phyloP scores from a whole-genome alignment of 2,888 invertebrate species.

The Exephanes ischioxanthus region DNA sequence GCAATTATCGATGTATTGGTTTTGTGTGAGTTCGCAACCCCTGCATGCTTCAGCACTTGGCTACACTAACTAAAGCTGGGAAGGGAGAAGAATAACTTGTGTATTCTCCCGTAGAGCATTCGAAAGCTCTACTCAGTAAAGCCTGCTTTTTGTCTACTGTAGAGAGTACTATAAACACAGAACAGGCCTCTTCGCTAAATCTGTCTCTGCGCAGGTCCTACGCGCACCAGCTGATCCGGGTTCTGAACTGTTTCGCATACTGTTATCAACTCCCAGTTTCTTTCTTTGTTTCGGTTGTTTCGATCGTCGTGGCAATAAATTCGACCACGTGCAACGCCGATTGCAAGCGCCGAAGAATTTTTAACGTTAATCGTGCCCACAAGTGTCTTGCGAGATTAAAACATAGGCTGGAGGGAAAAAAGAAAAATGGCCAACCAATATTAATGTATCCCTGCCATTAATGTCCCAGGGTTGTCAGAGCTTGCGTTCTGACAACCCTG shows the following conservation, averaged over 20 bases:
- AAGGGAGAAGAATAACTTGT: too few relatives aligned
- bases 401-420: constrained; percentile 2
- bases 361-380: constrained; percentile 27
- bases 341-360: constrained; percentile 45
- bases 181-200: constrained; percentile 11
- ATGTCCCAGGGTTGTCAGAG: too few relatives aligned
- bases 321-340: constrained; percentile 52
- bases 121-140: too few relatives aligned
- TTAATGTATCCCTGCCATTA: background rate
- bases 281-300: background rate
- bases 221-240: background rate
- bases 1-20: background rate
- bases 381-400: constrained; percentile 40
- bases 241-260: background rate
- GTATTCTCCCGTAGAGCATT: too few relatives aligned
- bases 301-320: background rate
- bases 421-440: background rate
- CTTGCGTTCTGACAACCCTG: too few relatives aligned
- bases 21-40: constrained; percentile 6
- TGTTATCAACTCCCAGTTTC: background rate
- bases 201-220: background rate
- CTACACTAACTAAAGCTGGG: too few relatives aligned
- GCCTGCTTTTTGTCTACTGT: too few relatives aligned
- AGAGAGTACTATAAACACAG: constrained; percentile 61
- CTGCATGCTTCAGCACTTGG: too few relatives aligned